Evolutionary conservation across 64 coral and sea anemone genomes (phyloP).

Genomic region (Acropora tenuis): DNA sequence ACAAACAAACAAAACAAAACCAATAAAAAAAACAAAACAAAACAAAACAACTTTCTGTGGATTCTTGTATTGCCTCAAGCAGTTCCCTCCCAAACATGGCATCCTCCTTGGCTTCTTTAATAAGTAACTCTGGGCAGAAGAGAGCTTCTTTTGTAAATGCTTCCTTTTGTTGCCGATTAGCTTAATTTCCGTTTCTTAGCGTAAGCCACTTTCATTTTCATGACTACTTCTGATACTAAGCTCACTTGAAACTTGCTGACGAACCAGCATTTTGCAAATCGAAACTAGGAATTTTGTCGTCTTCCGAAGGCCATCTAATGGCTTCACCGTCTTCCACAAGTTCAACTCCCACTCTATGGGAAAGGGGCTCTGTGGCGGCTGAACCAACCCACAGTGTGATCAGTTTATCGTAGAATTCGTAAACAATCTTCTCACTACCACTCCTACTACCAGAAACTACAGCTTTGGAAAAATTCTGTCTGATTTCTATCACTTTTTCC

Average conservation of each 20-base stretch:
- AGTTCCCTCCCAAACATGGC: no score
- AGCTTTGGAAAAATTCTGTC: constrained; percentile 58
- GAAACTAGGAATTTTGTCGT: not conserved
- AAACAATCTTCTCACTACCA: constrained; percentile 21
- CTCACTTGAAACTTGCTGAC: not conserved
- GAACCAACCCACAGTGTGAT: constrained; percentile 53
- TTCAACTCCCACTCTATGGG: constrained; percentile 13
- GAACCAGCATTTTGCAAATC: not conserved
- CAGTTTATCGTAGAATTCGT: constrained; percentile 41
- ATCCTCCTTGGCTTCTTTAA: no score
- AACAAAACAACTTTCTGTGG: no score
- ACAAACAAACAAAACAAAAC: no score
- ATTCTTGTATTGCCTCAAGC: no score
- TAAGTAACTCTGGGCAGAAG: no score
- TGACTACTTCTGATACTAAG: not conserved
- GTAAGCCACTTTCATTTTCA: no score
- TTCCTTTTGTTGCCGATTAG: no score
- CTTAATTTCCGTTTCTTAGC: no score
- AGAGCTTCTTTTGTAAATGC: no score
- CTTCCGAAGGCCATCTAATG: not conserved
- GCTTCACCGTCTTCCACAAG: not conserved
- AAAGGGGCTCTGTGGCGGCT: constrained; percentile 42
- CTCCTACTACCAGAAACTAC: constrained; percentile 27
- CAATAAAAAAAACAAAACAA: no score
- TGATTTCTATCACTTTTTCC: constrained; percentile 45